These are phyloP conservation scores for Peromyscus leucopus DNA, from an alignment of 2,113 vertebrate genomes.

Conservation along the genomic window DNA sequence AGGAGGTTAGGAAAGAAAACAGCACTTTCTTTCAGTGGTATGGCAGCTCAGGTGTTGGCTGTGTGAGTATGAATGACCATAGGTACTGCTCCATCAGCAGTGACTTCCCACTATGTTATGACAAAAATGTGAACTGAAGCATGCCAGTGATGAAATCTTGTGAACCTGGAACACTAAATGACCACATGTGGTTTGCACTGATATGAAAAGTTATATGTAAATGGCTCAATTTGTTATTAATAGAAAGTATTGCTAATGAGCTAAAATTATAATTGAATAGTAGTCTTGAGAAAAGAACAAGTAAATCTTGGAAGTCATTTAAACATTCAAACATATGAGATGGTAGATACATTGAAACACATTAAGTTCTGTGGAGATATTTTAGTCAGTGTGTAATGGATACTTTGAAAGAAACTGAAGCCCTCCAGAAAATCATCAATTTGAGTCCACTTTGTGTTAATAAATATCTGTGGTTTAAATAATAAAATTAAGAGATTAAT, in stretches of 20 bases:
- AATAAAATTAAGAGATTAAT: conserved; percentile 36
- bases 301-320: conserved; percentile 75
- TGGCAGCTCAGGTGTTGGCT: background rate
- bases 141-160: conserved; percentile 23
- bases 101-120: background rate
- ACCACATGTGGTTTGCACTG: conserved; percentile 47
- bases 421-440: conserved; percentile 56
- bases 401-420: conserved; percentile 79
- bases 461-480: conserved; percentile 60
- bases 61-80: background rate
- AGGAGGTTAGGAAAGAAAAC: background rate
- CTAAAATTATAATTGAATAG: conserved; percentile 66
- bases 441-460: conserved; percentile 23
- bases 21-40: background rate
- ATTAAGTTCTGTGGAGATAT: conserved; percentile 75
- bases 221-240: conserved; percentile 68
- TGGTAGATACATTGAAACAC: conserved; percentile 69
- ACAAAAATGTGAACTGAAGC: conserved; percentile 20
- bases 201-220: conserved; percentile 71
- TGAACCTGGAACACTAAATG: conserved; percentile 59
- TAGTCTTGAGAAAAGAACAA: conserved; percentile 75
- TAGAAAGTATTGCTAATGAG: conserved; percentile 72
- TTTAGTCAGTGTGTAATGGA: conserved; percentile 66
- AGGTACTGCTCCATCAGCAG: background rate
- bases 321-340: conserved; percentile 65